Conservation (phyloP, 2,113 vertebrate species). For the Desmodus rotundus region DNA sequence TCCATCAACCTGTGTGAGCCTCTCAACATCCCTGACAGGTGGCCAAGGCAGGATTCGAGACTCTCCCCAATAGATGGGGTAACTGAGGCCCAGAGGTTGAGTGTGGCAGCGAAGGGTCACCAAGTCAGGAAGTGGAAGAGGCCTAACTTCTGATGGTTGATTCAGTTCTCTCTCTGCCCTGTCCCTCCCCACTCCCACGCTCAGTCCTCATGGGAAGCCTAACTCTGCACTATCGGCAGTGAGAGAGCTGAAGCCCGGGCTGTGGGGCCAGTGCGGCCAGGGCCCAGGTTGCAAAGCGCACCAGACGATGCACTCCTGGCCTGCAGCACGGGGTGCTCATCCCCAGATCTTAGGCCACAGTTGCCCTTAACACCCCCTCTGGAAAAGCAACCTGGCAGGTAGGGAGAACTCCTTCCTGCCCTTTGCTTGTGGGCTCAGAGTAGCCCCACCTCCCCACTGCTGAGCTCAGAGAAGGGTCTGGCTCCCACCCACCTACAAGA, state of each 20-base stretch:
- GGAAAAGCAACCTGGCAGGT: background rate
- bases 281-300: background rate
- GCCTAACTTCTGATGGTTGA: accelerated
- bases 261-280: accelerated
- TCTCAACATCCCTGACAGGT: background rate
- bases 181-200: accelerated
- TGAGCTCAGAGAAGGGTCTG: background rate
- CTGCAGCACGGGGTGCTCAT: background rate
- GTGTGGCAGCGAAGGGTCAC: background rate
- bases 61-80: background rate
- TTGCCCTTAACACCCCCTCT: too few relatives aligned
- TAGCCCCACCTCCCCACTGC: background rate
- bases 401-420: background rate
- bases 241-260: accelerated
- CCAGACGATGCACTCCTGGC: background rate
- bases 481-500: background rate
- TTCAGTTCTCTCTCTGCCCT: background rate
- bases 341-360: background rate
- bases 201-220: background rate
- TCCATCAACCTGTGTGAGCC: background rate
- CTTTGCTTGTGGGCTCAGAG: background rate
- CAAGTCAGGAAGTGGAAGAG: background rate
- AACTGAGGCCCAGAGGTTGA: background rate
- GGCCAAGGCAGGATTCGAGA: background rate
- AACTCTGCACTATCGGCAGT: background rate